Conservation (phyloP, 2,797 vertebrate species). For the Galago senegalensis region DNA sequence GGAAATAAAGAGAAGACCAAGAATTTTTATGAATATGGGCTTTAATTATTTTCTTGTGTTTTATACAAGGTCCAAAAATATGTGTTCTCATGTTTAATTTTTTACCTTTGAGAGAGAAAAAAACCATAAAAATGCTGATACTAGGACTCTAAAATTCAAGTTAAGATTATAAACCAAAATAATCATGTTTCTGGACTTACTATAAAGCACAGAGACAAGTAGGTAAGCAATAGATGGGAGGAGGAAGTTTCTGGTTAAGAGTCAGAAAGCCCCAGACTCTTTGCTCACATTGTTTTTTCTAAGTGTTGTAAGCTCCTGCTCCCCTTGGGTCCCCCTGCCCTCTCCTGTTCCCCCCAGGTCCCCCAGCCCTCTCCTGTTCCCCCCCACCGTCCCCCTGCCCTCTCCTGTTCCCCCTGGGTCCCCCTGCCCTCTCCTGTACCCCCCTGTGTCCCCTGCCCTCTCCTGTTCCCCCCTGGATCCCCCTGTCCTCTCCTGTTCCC, state of each 20-base stretch:
- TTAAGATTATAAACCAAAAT: not conserved
- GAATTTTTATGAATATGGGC: not conserved
- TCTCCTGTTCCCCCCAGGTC: no score
- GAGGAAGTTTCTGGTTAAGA: not conserved
- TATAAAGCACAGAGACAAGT: not conserved
- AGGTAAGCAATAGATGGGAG: not conserved
- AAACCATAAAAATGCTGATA: not conserved
- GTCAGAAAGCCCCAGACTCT: not conserved
- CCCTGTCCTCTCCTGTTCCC: no score
- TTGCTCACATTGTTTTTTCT: not conserved
- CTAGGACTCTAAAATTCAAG: not conserved
- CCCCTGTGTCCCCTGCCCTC: no score
- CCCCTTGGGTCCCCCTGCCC: no score
- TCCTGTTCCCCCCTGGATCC: no score
- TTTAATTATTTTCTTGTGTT: not conserved
- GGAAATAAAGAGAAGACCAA: not conserved
- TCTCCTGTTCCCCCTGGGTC: no score
- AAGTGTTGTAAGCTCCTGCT: not conserved
- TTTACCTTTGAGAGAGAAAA: not conserved
- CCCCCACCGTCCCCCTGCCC: no score
- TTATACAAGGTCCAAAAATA: not conserved
- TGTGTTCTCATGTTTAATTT: not conserved
- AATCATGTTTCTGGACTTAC: not conserved
- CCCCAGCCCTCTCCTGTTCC: no score
- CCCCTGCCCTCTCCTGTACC: no score